phyloP scores from a whole-genome alignment of 2,797 vertebrate species.

The Labeo calbasu region DNA sequence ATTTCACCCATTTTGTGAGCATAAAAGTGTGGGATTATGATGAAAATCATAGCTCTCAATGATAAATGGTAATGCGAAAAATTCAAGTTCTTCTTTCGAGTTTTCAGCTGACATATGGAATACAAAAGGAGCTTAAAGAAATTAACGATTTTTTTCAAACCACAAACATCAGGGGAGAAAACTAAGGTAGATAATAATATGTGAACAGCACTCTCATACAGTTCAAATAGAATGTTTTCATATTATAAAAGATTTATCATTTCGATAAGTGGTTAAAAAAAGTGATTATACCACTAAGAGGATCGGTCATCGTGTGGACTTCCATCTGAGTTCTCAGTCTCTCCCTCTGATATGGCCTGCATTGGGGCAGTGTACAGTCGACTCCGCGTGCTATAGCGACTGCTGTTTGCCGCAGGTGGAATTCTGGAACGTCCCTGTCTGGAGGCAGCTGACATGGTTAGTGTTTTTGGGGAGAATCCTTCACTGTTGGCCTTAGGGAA shows the following conservation, averaged over 20 bases:
- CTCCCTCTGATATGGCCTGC: slow-evolving; percentile 99
- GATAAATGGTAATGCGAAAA: slow-evolving; percentile 17
- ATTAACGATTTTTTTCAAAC: slow-evolving; percentile 16
- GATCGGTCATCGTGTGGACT: slow-evolving; percentile 97
- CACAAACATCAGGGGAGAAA: slow-evolving; percentile 33
- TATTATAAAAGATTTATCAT: slow-evolving; percentile 49
- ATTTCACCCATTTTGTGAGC: slow-evolving; percentile 31
- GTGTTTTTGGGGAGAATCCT: slow-evolving; percentile 90
- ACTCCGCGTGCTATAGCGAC: slow-evolving; percentile 95
- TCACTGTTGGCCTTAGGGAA: slow-evolving; percentile 88
- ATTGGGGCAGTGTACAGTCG: slow-evolving; percentile 95
- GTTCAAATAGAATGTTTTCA: slow-evolving; percentile 37
- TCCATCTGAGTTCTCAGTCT: slow-evolving; percentile 97
- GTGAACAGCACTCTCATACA: slow-evolving; percentile 37
- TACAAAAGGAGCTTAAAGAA: slow-evolving; percentile 44
- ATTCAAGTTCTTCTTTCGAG: slow-evolving; percentile 28
- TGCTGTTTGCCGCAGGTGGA: slow-evolving; percentile 95
- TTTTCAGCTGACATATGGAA: slow-evolving; percentile 26
- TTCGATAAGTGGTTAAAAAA: slow-evolving; percentile 44
- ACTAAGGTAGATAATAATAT: slow-evolving; percentile 37
- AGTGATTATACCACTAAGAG: slow-evolving; percentile 81
- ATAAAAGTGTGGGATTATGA: slow-evolving; percentile 7
- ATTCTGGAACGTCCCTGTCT: slow-evolving; percentile 93
- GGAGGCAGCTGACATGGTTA: slow-evolving; percentile 87
- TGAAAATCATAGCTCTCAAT: slow-evolving; percentile 18